Evolutionary conservation across 2,888 invertebrate genomes (phyloP), one percentile per base, ranked within the genome.

Genomic region (Mythimna lalbum): DNA sequence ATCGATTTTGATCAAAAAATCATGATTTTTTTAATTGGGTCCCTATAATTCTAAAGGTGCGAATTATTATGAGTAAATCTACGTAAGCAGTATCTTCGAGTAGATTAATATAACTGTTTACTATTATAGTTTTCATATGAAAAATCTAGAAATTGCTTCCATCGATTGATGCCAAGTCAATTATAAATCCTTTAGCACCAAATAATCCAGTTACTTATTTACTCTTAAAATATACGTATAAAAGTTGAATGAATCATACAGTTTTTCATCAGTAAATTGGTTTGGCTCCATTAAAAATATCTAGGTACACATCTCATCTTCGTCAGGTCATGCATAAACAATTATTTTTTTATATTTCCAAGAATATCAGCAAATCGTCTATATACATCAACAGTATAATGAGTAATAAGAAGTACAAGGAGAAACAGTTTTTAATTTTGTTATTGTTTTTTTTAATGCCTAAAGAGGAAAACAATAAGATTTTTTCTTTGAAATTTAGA

Each of bases 161-260:
- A 55, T 43, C n/a, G n/a, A 67, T 67, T 27, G 55, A 62, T 64
- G 27, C 62, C 47, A 82, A 63, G 21, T 17, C 61, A 82, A 82
- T 78, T 56, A 60, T 52, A 67, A 73, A 79, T 80, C 12, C 19
- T 62, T 9, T 64, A 36, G 33, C 55, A 50, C 39, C 19, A 56
- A 55, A 65, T 55, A 36, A 49, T 31, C 49, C 63, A 56, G 17
- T 55, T 82, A 79, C 17, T 43, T 43, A 49, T 78, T 78, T 78
- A 78, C 79, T 49, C 61, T 73, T 14, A 79, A 72, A 62, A 50
- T 50, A 33, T 19, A 81, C 50, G 59, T 63, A 21, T 33, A 47
- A 78, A 78, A 78, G 65, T 52, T 39, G 52, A 65, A 79, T 79
- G 83, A 79, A 63, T 78, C 74, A 64, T 64, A 14, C 39, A 63